Evolutionary conservation across 2,888 invertebrate genomes (phyloP).

Genomic region (Eupithecia subumbrata): DNA sequence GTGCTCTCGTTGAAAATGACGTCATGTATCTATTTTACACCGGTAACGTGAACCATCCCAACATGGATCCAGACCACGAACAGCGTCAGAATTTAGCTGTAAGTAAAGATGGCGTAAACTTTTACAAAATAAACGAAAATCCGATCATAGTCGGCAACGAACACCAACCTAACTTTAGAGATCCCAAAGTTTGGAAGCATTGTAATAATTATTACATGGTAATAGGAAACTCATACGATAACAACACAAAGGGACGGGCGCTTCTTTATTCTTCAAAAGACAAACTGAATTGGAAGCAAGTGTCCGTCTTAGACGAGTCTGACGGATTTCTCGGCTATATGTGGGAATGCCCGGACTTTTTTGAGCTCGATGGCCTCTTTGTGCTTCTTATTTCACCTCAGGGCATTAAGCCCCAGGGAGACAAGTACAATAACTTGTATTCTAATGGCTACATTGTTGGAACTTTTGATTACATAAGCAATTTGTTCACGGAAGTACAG

Average conservation of each 20-base stretch:
- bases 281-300: constrained; percentile 61
- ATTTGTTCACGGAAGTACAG: constrained; percentile 55
- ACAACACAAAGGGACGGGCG: constrained; percentile 60
- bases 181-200: constrained; percentile 79
- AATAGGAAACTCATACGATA: constrained; percentile 69
- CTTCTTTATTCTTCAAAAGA: constrained; percentile 69
- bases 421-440: constrained; percentile 56
- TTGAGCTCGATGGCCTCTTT: constrained; percentile 64
- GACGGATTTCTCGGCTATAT: constrained; percentile 69
- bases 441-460: constrained; percentile 78
- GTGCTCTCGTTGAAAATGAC: constrained; percentile 67
- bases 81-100: constrained; percentile 67
- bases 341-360: constrained; percentile 83
- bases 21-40: constrained; percentile 71
- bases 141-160: constrained; percentile 64
- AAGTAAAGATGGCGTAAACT: constrained; percentile 64
- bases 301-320: constrained; percentile 60
- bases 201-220: constrained; percentile 70
- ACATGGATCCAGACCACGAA: constrained; percentile 56
- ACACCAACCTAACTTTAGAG: constrained; percentile 72
- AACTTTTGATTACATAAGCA: constrained; percentile 62
- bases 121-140: constrained; percentile 65
- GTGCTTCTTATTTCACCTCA: constrained; percentile 76
- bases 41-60: constrained; percentile 63
- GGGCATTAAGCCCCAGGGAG: constrained; percentile 58